These are phyloP conservation scores for Salminus brasiliensis DNA, from an alignment of 2,113 vertebrate genomes.

Conservation along the genomic window DNA sequence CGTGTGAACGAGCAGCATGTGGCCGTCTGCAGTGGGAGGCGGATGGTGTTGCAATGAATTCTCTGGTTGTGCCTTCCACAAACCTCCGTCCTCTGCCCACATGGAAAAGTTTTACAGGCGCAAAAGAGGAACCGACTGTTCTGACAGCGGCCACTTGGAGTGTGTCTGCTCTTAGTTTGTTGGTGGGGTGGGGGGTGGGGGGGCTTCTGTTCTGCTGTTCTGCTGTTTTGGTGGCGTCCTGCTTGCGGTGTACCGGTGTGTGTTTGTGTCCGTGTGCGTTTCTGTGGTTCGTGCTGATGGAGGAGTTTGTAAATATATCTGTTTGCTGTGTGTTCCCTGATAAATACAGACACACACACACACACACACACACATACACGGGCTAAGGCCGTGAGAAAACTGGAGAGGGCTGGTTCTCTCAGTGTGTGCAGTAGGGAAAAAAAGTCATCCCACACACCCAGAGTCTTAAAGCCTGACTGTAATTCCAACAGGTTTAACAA, in stretches of 20 bases:
- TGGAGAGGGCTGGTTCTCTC: slow-evolving; percentile 74
- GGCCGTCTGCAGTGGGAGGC: neutral
- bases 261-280: slow-evolving; percentile 33
- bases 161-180: slow-evolving; percentile 32
- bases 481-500: slow-evolving; percentile 81
- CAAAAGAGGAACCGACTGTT: slow-evolving; percentile 44
- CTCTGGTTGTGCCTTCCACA: neutral
- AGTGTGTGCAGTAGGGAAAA: slow-evolving; percentile 69
- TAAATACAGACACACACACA: slow-evolving; percentile 46
- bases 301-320: slow-evolving; percentile 41
- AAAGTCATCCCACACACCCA: slow-evolving; percentile 72
- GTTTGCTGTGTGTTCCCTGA: slow-evolving; percentile 25
- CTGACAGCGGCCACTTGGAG: slow-evolving; percentile 23
- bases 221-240: neutral
- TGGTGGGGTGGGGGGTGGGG: slow-evolving; percentile 13
- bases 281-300: slow-evolving; percentile 38
- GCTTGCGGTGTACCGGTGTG: neutral
- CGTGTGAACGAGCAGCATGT: neutral
- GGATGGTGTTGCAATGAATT: slow-evolving; percentile 23
- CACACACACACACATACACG: slow-evolving; percentile 61
- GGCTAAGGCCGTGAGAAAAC: slow-evolving; percentile 77
- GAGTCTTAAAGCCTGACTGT: slow-evolving; percentile 74
- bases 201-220: slow-evolving; percentile 14
- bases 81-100: slow-evolving; percentile 56
- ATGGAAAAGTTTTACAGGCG: slow-evolving; percentile 71